Evolutionary conservation across 2,888 invertebrate species (phyloP).

Genomic region (Chymomyza caudatula): DNA sequence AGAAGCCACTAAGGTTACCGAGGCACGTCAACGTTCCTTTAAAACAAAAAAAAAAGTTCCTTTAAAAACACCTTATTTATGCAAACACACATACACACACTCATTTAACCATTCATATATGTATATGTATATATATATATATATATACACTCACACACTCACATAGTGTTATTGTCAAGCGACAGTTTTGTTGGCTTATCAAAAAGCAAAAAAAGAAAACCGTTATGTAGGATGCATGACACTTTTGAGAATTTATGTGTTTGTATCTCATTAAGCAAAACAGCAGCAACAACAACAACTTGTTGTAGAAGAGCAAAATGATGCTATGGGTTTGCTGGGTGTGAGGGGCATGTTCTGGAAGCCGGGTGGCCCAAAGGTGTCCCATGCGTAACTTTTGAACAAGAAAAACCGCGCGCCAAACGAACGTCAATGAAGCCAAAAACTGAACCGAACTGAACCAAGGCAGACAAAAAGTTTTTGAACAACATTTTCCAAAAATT

Average conservation of each 20-base stretch:
- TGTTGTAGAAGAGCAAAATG: neutral
- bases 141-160: conserved; percentile 4
- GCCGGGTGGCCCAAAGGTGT: conserved; percentile 51
- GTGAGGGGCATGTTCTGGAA: neutral
- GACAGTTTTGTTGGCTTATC: conserved; percentile 67
- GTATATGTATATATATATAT: conserved; percentile 16
- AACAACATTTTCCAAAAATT: conserved; percentile 66
- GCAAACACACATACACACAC: conserved; percentile 19
- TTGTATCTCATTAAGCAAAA: conserved; percentile 76
- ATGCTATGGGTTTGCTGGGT: neutral
- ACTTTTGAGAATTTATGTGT: conserved; percentile 77
- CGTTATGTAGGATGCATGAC: conserved; percentile 75
- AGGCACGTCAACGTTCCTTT: too few relatives aligned
- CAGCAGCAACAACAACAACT: conserved; percentile 14
- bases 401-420: neutral
- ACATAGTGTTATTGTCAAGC: conserved; percentile 40
- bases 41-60: too few relatives aligned
- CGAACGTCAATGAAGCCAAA: conserved; percentile 16
- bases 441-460: conserved; percentile 29
- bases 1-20: too few relatives aligned
- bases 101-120: too few relatives aligned
- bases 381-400: neutral
- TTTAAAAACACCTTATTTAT: conserved; percentile 11
- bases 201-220: conserved; percentile 49
- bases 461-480: conserved; percentile 43